Conservation (phyloP, 2,888 invertebrate genomes). For the Geotrupes spiniger region DNA sequence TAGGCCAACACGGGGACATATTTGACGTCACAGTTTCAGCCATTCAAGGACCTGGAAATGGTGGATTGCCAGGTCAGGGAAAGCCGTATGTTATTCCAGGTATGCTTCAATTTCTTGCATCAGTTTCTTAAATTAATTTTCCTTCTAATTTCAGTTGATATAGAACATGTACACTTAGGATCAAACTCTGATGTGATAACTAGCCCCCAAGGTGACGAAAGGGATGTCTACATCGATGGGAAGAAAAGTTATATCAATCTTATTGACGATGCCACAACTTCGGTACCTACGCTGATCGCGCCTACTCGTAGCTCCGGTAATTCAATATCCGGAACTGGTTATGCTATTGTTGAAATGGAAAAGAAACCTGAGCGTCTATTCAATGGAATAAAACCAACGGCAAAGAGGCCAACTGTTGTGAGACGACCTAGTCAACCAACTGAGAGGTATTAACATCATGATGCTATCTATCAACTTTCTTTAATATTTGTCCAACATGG, state of each 20-base stretch:
- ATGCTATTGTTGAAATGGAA: constrained; percentile 62
- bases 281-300: constrained; percentile 33
- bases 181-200: constrained; percentile 68
- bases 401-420: constrained; percentile 57
- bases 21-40: constrained; percentile 88
- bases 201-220: constrained; percentile 74
- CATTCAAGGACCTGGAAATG: constrained; percentile 73
- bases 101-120: constrained; percentile 29
- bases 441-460: constrained; percentile 55
- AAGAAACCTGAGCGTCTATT: constrained; percentile 45
- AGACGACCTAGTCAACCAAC: constrained; percentile 67
- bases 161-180: constrained; percentile 54
- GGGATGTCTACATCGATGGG: constrained; percentile 89
- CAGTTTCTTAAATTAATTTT: neutral
- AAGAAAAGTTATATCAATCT: constrained; percentile 85
- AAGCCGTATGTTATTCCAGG: constrained; percentile 57
- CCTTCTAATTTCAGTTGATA: constrained; percentile 56
- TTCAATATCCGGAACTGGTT: constrained; percentile 61
- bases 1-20: constrained; percentile 68
- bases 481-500: no score
- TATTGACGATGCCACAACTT: constrained; percentile 63
- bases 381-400: constrained; percentile 46
- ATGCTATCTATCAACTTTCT: no score
- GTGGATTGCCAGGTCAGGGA: constrained; percentile 50
- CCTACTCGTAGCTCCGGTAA: constrained; percentile 30